Percentiles rank a stretch among this genome's conserved stretches.
Conservation (phyloP, 2,888 invertebrate species). For the Ormia ochracea region DNA sequence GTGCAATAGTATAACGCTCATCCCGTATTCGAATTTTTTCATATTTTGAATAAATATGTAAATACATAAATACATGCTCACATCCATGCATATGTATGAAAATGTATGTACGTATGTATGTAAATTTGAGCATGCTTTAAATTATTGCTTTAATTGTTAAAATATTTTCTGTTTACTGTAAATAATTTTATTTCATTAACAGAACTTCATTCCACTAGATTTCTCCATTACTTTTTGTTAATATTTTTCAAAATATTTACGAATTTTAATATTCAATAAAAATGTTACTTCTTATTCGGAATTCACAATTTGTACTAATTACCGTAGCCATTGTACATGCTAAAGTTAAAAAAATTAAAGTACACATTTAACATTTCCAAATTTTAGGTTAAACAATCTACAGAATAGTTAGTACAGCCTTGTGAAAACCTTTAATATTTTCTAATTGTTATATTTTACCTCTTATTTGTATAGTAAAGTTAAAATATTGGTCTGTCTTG, state of each 20-base stretch:
- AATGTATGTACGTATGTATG: no score
- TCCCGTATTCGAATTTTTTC: no score
- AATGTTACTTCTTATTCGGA: not conserved
- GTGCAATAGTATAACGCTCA: no score
- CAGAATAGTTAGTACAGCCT: no score
- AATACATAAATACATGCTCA: no score
- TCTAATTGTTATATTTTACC: conserved; percentile 11
- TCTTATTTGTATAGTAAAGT: conserved; percentile 23
- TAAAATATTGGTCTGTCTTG: conserved; percentile 36
- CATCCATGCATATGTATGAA: no score
- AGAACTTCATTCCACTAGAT: not conserved
- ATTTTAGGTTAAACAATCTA: no score
- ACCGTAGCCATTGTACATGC: no score
- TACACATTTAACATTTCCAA: no score
- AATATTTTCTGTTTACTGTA: not conserved
- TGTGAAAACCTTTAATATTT: no score
- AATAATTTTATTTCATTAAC: not conserved
- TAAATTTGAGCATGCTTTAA: not conserved
- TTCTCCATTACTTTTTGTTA: not conserved
- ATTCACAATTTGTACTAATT: not conserved
- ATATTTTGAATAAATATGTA: no score
- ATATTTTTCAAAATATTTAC: not conserved
- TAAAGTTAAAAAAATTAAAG: no score
- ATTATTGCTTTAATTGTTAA: conserved; percentile 17
- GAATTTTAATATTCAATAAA: not conserved